Evolutionary conservation across 2,797 vertebrate species (phyloP), one percentile per base, ranked within the genome.

Genomic region (Falco biarmicus): DNA sequence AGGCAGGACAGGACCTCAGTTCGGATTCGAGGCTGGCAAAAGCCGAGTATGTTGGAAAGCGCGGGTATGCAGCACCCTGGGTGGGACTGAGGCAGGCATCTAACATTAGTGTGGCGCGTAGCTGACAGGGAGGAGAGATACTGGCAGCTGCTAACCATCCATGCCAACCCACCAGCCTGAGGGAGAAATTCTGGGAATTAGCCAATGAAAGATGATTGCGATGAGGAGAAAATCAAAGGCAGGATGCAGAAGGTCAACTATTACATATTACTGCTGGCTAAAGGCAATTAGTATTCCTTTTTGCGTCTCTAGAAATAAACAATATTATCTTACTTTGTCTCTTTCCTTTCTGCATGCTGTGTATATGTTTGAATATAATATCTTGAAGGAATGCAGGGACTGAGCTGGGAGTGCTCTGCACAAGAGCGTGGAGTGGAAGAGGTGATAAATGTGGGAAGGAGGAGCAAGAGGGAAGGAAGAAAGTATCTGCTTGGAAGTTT

Each of bases 101-200:
- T 95, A 95, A 88, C 50, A 24, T 96, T 97, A 97, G 92, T 91
- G 83, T 79, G 61, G 83, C 95, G 96, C 57, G 43, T 97, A 95
- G 96, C 92, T 96, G 96, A 95, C 97, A 97, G 96, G 93, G 91
- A 94, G 96, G 92, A 98, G 96, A 96, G 98, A 97, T 96, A 93
- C 90, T 97, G 96, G 96, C 97, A 98, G 96, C 97, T 98, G 97
- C 95, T 98, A 95, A 85, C 96, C 93, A 97, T 95, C 95, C 77
- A 93, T 96, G 95, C 95, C 96, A 95, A 57, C 95, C 92, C 47
- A 12, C 90, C 97, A 96, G 95, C 94, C 92, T 25, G 16, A 87
- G 92, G 89, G 60, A 84, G 91, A 95, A 96, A 92, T 45, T 34
- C 93, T 98, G 96, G 95, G 76, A 95, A 95, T 97, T 95, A 96